Evolutionary conservation across 2,113 vertebrate species (phyloP), one percentile per base, ranked within the genome.

Genomic region (Theristicus caerulescens): DNA sequence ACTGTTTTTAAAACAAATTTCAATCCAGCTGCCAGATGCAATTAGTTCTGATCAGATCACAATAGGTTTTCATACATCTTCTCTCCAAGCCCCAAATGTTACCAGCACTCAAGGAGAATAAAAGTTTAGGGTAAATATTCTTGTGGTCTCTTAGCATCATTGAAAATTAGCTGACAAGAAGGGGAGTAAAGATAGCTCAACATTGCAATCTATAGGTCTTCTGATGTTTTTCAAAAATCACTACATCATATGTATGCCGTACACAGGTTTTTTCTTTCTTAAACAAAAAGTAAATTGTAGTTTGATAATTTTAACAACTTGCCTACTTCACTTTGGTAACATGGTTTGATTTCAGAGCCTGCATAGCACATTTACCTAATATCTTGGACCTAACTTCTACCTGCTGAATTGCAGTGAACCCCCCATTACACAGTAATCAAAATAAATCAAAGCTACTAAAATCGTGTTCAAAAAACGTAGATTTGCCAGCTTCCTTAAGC

Each of bases 381-480:
- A 20, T 11, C 54, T 64, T 49, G 9, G 58, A 85, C 32, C 19
- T 54, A 59, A 34, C 9, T 34, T 62, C 27, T 58, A 46, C 19
- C 52, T 77, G 46, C 38, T 58, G 34, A 82, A 87, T 34, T 42
- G 46, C n/a, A 65, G n/a, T 13, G 51, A 85, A 65, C 9, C 7
- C 32, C 11, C 4, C 19, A 51, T 14, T 24, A 62, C 10, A 34
- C 13, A 82, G 77, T 52, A 74, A 78, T 5, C 2, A 20, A 82
- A 93, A 76, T 36, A 54, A 65, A 51, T 24, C 7, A 74, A 92
- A 70, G 44, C 34, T 55, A 58, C 26, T 49, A 73, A 81, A 77
- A 66, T 16, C 1, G 3, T 65, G 25, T 38, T 58, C 7, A 2
- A 82, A 74, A 54, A 26, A 25, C 0, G 1, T 3, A 47, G 8